Percentiles rank a stretch among this genome's conserved stretches.
Conservation (phyloP, 1,140 invertebrate species). For the Sarcophaga peregrina region DNA sequence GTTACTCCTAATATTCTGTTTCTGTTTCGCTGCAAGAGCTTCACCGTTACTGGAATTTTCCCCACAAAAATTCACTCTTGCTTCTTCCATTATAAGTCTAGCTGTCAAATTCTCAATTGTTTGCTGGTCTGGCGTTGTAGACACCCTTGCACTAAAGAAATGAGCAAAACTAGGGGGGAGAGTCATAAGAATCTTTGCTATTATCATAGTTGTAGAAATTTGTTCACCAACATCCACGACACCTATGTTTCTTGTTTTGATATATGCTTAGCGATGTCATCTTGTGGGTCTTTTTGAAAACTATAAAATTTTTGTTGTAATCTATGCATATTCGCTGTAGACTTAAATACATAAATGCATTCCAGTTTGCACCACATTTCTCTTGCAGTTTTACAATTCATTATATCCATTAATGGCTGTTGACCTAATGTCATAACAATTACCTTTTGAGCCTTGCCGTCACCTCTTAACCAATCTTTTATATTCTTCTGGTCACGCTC, state of each 20-base stretch:
- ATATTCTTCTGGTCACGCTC: background rate
- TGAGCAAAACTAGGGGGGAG: background rate
- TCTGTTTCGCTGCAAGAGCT: no score
- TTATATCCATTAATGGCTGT: slow-evolving; percentile 55
- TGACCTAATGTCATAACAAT: slow-evolving; percentile 53
- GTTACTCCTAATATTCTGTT: no score
- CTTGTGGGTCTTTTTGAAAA: slow-evolving; percentile 47
- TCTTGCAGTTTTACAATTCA: slow-evolving; percentile 55
- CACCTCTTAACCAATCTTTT: background rate
- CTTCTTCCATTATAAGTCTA: no score
- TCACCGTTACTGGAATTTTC: no score
- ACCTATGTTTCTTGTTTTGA: slow-evolving; percentile 48
- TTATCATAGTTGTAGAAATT: slow-evolving; percentile 50
- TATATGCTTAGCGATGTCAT: no score
- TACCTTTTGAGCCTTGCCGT: slow-evolving; percentile 51
- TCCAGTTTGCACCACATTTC: slow-evolving; percentile 63
- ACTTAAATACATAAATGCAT: slow-evolving; percentile 60
- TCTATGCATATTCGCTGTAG: slow-evolving; percentile 47
- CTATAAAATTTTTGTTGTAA: slow-evolving; percentile 60
- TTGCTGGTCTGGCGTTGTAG: background rate
- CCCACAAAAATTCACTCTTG: no score
- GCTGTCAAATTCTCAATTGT: no score
- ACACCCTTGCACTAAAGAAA: no score
- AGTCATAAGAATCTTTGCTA: slow-evolving; percentile 42
- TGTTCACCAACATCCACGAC: slow-evolving; percentile 49